phyloP scores from a whole-genome alignment of 2,797 vertebrate genomes.

The Typhlichthys subterraneus region DNA sequence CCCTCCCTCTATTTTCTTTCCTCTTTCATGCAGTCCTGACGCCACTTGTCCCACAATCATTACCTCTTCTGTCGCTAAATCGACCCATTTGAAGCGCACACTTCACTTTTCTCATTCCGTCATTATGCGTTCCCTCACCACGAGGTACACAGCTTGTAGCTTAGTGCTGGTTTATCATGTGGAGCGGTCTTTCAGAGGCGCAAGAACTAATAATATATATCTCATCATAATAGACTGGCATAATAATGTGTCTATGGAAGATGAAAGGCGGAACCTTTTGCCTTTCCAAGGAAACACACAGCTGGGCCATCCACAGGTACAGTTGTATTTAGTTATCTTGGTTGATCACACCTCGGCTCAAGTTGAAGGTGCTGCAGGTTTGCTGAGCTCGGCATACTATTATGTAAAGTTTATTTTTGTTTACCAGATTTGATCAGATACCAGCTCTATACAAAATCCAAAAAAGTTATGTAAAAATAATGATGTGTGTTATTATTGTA shows the following conservation, averaged over 20 bases:
- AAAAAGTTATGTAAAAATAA: no score
- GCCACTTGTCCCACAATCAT: constrained; percentile 14
- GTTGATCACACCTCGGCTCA: no score
- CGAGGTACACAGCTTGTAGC: no score
- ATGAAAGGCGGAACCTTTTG: background rate
- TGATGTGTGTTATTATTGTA: no score
- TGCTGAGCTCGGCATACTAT: no score
- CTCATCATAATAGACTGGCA: background rate
- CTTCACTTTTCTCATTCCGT: background rate
- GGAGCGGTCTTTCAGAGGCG: background rate
- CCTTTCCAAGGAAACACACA: no score
- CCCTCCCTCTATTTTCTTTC: constrained; percentile 38
- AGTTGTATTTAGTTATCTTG: no score
- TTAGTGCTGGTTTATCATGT: constrained; percentile 5
- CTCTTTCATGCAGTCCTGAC: constrained; percentile 31
- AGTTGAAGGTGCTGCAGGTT: no score
- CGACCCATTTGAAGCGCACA: constrained; percentile 9
- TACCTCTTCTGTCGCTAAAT: background rate
- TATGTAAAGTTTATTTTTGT: no score
- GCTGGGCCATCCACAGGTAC: no score
- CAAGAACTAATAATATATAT: background rate
- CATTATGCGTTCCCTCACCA: background rate
- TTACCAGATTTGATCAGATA: no score
- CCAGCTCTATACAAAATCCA: no score
- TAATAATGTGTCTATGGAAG: background rate